Conservation (phyloP, 2,113 vertebrate species). For the Heterotilapia buettikoferi region DNA sequence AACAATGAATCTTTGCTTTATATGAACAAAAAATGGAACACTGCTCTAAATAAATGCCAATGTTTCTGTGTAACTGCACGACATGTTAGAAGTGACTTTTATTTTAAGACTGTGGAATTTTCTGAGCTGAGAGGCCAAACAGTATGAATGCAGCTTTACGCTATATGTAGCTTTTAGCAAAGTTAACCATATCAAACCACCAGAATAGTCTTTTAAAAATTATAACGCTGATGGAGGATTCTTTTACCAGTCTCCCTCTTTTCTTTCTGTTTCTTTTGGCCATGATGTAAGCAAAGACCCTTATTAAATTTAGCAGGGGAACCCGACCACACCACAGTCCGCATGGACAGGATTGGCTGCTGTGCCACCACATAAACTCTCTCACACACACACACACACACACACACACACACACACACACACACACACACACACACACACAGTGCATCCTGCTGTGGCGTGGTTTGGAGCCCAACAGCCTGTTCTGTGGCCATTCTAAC, state of each 20-base stretch:
- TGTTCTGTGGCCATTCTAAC: conserved; percentile 46
- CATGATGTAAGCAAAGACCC: conserved; percentile 53
- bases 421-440: conserved; percentile 1
- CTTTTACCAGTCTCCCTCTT: background rate
- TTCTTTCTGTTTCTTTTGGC: background rate
- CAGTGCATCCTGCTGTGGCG: conserved; percentile 18
- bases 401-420: background rate
- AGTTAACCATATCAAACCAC: background rate
- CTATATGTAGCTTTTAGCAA: background rate
- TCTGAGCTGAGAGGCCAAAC: background rate
- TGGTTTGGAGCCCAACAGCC: conserved; percentile 37
- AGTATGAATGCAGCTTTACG: background rate
- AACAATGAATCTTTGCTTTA: background rate
- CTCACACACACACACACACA: background rate
- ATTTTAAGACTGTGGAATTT: background rate
- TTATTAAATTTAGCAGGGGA: conserved; percentile 55
- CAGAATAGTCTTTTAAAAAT: background rate
- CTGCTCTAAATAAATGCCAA: background rate
- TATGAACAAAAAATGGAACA: background rate
- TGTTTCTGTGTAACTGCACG: background rate
- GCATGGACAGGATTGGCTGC: conserved; percentile 13
- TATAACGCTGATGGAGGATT: background rate
- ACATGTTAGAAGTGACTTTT: background rate
- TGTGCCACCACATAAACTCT: background rate
- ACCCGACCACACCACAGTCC: conserved; percentile 28